Evolutionary conservation across 1,140 invertebrate species (phyloP), one percentile per base, ranked within the genome.

Genomic region (Drosophila prosaltans): DNA sequence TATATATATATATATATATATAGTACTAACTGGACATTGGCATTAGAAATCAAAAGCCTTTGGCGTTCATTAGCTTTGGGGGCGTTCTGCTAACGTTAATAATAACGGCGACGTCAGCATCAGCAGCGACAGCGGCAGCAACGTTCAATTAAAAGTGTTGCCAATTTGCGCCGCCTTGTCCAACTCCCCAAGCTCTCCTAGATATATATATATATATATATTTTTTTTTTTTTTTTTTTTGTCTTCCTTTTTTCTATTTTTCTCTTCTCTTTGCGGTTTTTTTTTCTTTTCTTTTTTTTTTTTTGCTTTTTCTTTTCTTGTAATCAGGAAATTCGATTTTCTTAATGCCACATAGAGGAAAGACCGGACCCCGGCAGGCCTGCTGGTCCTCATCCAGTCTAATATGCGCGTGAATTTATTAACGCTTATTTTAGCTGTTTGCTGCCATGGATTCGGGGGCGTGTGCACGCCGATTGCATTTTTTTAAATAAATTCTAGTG

Each of bases 281-380:
- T 68, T 21, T 55, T 9, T 9, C 48, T 32, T 51, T 68, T 8
- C 55, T 72, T 8, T 30, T 21, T 39, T 21, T 4, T 45, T 61
- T 41, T 32, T 24, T 11, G 43, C 39, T 67, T 28, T 54, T 8
- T 21, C 55, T 32, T 41, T 63, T 6, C 60, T 78, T 83, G 78
- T 89, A 91, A 91, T 91, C 90, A 91, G 90, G 90, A 91, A 91
- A 91, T 91, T 91, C 90, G 90, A 91, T 91, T 91, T 90, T 91
- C 80, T 91, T 91, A 91, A 91, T 91, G 84, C 80, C 80, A 82
- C 75, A 58, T 58, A 66, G 66, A 48, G 74, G 4, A 45, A 67
- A 54, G 68, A 66, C 62, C 72, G 69, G 75, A 78, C 62, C 51
- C 45, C 11, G 62, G 60, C 39, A 11, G 63, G 9, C 8, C 7